Evolutionary conservation across 2,888 invertebrate species (phyloP), one percentile per base, ranked within the genome.

Genomic region (Eupithecia exiguata): DNA sequence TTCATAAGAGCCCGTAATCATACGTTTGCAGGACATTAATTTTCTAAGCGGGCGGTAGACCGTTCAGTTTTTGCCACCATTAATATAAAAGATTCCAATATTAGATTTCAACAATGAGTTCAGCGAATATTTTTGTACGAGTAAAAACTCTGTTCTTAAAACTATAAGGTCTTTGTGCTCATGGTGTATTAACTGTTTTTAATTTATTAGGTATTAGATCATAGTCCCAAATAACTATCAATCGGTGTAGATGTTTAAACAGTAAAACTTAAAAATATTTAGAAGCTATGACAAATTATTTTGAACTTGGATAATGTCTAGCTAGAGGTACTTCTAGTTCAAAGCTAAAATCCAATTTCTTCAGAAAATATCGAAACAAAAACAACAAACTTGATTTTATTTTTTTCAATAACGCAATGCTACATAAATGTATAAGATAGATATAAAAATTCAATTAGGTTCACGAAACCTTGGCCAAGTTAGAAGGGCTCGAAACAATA

Each of bases 381-480:
- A 58, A 58, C 58, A 21, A 25, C 53, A 21, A 53, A n/a, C 7
- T 18, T 10, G 35, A 38, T 25, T 63, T 69, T 35, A 63, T 36
- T 61, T 65, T 36, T 61, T 65, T 35, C 36, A 62, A 71, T 69
- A 63, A 25, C 66, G 35, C 40, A 5, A 40, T 40, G 35, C 21
- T 70, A 62, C 71, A 30, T 68, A 75, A 72, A 68, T 70, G 53
- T 70, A 72, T 58, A n/a, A 40, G 38, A 69, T 63, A 66, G 25
- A 68, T 46, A 72, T 58, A 75, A 73, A 75, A 73, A 70, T 70
- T 68, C 68, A 73, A 75, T 75, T 71, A 72, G 58, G 58, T 58
- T 58, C 43, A 58, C 18, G 40, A 46, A 75, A 72, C 88, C 89
- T 87, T 88, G 88, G 86, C 84, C 85, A 84, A 82, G 80, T 83